Base-by-base conservation (phyloP, 2,888 invertebrate species). In the Drosophila infuscata region DNA sequence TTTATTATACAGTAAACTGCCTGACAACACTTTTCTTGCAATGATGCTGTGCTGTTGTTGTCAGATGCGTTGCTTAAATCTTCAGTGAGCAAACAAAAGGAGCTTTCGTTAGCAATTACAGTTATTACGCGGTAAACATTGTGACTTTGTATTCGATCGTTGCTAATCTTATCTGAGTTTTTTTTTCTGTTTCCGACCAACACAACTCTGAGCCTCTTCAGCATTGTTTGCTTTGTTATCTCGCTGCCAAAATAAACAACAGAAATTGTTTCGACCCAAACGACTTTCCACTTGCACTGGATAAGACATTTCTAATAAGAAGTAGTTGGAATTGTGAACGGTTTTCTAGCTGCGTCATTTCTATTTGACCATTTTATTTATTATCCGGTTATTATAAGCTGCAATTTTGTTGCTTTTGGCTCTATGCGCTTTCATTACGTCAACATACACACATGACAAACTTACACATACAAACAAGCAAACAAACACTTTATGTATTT, bases 191-290 rank as follows among this genome's bases (percentile, higher is more conserved):
- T 66, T 73, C 63, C 73, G 20, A 58, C 25, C 38, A 69, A 53
- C 35, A 41, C 30, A 41, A 20, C 30, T 25, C 15, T 30, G 29
- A 60, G 63, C 53, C n/a, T 56, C 30, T 65, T 72, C 75, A 66
- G 70, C 57, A 53, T 67, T 82, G 61, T 82, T 56, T 52, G 48
- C 54, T 59, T 58, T 63, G 48, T 81, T 76, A 79, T 82, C 82
- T 79, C 12, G 52, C 43, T 70, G 56, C 52, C 59, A 79, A 79
- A 79, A 70, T 58, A 73, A 66, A 77, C 64, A 61, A 56, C 52
- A 65, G 54, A 70, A 58, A 54, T 35, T 32, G n/a, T 38, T 64
- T 66, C 41, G 58, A 75, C 66, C 61, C 63, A 46, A 41, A 36
- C 61, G 70, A 75, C 76, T 70, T 63, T 30, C 25, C n/a, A 49